Percentiles rank a stretch among this genome's conserved stretches.
phyloP scores from a whole-genome alignment of 2,888 invertebrate genomes.

The Melinaea menophilus region DNA sequence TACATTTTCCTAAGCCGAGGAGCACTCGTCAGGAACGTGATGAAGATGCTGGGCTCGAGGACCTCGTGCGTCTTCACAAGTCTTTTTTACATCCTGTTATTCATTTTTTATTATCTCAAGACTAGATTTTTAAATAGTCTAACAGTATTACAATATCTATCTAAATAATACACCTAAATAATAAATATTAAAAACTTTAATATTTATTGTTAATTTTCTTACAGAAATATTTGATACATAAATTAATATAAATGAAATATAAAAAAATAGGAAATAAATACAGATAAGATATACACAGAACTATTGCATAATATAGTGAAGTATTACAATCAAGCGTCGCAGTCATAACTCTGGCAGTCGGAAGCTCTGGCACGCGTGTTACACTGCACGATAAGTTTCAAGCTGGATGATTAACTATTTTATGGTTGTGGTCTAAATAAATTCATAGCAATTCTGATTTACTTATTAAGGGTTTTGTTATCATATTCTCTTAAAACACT shows the following conservation, averaged over 20 bases:
- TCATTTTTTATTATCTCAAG: constrained; percentile 3
- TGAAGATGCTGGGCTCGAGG: constrained; percentile 17
- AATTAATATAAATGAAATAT: neutral
- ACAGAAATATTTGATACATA: neutral
- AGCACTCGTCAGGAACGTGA: constrained; percentile 22
- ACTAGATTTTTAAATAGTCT: neutral
- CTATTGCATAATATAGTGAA: constrained; percentile 10
- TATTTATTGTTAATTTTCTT: neutral
- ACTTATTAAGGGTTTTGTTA: neutral
- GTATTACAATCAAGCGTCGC: constrained; percentile 23
- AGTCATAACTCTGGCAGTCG: constrained; percentile 25
- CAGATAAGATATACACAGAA: neutral
- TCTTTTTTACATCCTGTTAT: constrained; percentile 19
- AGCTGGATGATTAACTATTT: no score
- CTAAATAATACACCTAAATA: neutral
- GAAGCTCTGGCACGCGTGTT: constrained; percentile 15
- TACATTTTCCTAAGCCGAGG: constrained; percentile 3
- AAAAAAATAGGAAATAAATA: neutral
- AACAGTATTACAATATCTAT: neutral
- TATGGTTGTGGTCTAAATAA: no score
- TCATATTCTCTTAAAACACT: neutral
- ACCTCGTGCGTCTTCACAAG: constrained; percentile 15
- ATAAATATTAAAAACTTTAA: neutral
- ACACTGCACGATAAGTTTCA: constrained; percentile 10
- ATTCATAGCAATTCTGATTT: no score